Evolutionary conservation across 2,797 vertebrate genomes (phyloP).

Genomic region (Ceryle rudis): DNA sequence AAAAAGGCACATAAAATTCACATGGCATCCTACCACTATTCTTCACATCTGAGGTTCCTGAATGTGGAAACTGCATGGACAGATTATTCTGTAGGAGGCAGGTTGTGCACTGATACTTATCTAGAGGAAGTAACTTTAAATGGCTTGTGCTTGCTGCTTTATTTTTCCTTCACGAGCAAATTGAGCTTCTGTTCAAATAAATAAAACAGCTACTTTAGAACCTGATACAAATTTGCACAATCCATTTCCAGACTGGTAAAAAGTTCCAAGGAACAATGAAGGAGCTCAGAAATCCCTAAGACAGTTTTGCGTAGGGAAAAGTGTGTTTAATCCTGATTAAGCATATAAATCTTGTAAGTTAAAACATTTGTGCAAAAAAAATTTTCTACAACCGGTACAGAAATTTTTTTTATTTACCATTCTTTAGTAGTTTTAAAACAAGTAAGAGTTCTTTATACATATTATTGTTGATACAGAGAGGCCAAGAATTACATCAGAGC

Average conservation of each 20-base stretch:
- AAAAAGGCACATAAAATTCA: neutral
- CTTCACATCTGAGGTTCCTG: neutral
- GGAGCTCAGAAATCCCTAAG: neutral
- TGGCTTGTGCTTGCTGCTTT: slow-evolving; percentile 8
- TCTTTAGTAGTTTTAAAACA: neutral
- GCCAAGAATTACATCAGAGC: slow-evolving; percentile 97
- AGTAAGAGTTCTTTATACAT: neutral
- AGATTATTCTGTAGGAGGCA: slow-evolving; percentile 14
- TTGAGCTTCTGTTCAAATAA: slow-evolving; percentile 51
- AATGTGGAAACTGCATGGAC: neutral
- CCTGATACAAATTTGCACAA: neutral
- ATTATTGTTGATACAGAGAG: slow-evolving; percentile 84
- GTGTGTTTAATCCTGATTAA: neutral
- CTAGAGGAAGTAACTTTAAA: slow-evolving; percentile 54
- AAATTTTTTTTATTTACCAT: neutral
- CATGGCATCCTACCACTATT: neutral
- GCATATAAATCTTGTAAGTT: neutral
- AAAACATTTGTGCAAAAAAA: neutral
- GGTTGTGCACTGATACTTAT: slow-evolving; percentile 14
- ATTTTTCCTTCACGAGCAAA: slow-evolving; percentile 36
- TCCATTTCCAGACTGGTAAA: slow-evolving; percentile 4
- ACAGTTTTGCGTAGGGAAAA: neutral
- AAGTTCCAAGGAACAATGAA: neutral
- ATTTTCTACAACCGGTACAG: neutral
- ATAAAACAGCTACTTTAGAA: slow-evolving; percentile 21